Percentiles rank a stretch among this genome's conserved stretches.
These are phyloP conservation scores for human DNA, from an alignment of 2,113 vertebrate species.

Conservation along the genomic window GRCh38 chr1:165530501-165531000, in stretches of 20 bases:
- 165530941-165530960: background rate
- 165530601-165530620: background rate
- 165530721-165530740: background rate
- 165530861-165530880: background rate
- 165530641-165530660: background rate
- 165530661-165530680: background rate
- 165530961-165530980: background rate
- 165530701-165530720: background rate
- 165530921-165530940: background rate
- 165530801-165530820: background rate
- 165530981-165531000: background rate
- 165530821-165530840: background rate
- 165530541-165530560: background rate
- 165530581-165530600: background rate
- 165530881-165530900: background rate
- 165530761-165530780: background rate
- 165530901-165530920: background rate
- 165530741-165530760: background rate
- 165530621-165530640: background rate
- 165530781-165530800: fast-evolving
- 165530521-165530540: background rate
- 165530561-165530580: background rate
- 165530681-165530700: background rate
- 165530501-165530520: background rate
- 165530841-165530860: background rate